Conservation (phyloP, 2,113 vertebrate genomes). For the Monarcha castaneiventris region DNA sequence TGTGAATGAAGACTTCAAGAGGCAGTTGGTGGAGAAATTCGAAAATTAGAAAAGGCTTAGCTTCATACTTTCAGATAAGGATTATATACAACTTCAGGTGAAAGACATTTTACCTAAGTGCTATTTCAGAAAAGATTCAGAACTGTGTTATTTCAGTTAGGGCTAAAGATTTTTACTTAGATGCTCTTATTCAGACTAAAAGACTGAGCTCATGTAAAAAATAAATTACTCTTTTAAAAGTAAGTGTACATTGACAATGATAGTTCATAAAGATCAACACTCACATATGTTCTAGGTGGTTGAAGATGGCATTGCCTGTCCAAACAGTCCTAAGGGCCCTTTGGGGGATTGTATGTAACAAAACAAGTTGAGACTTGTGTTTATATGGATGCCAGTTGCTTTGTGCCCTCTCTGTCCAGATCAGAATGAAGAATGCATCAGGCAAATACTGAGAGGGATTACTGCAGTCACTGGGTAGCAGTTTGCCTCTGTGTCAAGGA, state of each 20-base stretch:
- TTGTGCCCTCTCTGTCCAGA: background rate
- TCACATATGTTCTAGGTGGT: background rate
- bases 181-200: background rate
- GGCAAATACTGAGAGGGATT: background rate
- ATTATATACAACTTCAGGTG: background rate
- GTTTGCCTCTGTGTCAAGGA: background rate
- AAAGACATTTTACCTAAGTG: background rate
- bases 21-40: background rate
- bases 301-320: background rate
- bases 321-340: background rate
- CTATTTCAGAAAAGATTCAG: background rate
- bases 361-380: rapidly evolving
- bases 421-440: background rate
- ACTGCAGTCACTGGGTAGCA: background rate
- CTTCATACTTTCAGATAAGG: background rate
- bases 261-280: background rate
- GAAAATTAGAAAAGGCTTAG: background rate
- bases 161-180: background rate
- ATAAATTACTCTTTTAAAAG: background rate
- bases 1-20: background rate
- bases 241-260: background rate
- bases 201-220: background rate
- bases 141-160: background rate
- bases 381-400: background rate
- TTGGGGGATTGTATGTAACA: background rate